Percentiles rank a stretch among this genome's conserved stretches.
These are phyloP conservation scores for Colletes latitarsis DNA, from an alignment of 1,140 invertebrate genomes.

Conservation along the genomic window DNA sequence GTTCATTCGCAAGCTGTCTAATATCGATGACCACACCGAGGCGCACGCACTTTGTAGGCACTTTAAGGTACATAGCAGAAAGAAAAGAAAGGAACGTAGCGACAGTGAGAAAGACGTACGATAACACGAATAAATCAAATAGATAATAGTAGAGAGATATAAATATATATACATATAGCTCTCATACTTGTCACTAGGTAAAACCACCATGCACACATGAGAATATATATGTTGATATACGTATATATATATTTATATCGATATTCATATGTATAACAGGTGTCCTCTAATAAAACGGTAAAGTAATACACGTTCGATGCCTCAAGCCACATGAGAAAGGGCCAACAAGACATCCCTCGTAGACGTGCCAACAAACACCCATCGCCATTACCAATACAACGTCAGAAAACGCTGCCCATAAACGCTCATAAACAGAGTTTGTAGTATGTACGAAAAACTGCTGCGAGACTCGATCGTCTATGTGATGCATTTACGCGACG, in stretches of 20 bases:
- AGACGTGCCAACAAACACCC: conserved; percentile 75
- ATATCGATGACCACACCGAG: conserved; percentile 76
- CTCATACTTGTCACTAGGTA: conserved; percentile 54
- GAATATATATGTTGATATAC: conserved; percentile 50
- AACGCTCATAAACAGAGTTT: conserved; percentile 43
- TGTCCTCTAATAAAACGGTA: conserved; percentile 51
- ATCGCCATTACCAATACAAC: conserved; percentile 65
- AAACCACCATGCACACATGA: conserved; percentile 60
- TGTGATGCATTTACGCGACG: conserved; percentile 54
- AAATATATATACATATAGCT: conserved; percentile 56
- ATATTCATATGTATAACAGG: conserved; percentile 41
- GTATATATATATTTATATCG: conserved; percentile 40
- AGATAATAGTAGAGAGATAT: conserved; percentile 15
- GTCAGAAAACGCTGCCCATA: conserved; percentile 50
- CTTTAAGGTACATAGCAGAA: conserved; percentile 68
- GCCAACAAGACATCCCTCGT: conserved; percentile 59
- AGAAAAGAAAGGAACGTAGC: conserved; percentile 16
- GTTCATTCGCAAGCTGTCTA: conserved; percentile 75
- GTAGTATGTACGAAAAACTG: conserved; percentile 33
- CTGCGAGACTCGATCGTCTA: conserved; percentile 54
- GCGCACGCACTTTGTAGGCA: conserved; percentile 69
- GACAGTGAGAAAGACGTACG: conserved; percentile 41
- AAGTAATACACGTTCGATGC: conserved; percentile 70
- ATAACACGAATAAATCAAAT: conserved; percentile 48
- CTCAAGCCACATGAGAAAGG: conserved; percentile 73